These are phyloP conservation scores for Scortum barcoo DNA, from an alignment of 2,113 vertebrate species.

Conservation along the genomic window DNA sequence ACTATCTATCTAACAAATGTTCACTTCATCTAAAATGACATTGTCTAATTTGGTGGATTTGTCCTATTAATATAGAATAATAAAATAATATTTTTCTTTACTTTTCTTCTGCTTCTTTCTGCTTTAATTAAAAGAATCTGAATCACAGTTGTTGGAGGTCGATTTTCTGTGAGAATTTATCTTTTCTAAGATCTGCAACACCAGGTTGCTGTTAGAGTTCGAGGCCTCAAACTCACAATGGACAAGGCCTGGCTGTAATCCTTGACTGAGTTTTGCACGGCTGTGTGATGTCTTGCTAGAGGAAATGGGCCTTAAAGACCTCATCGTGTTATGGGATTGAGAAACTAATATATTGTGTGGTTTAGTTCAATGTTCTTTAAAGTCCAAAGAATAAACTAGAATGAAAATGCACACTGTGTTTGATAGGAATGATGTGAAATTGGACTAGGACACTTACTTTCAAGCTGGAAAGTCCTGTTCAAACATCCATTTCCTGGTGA, in stretches of 20 bases:
- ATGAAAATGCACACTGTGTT: background rate
- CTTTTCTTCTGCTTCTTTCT: too few relatives aligned
- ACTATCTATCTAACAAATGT: too few relatives aligned
- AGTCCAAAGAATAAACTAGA: slow-evolving; percentile 8
- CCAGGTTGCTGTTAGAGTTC: background rate
- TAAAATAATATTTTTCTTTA: too few relatives aligned
- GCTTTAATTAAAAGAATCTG: background rate
- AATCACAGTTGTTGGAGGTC: background rate
- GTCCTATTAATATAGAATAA: too few relatives aligned
- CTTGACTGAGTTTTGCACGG: background rate
- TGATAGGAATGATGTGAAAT: slow-evolving; percentile 10
- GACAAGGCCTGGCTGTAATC: background rate
- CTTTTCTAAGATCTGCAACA: background rate
- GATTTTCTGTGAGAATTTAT: background rate
- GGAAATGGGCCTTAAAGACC: slow-evolving; percentile 26
- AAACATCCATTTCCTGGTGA: slow-evolving; percentile 28
- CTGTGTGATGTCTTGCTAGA: background rate
- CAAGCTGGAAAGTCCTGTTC: background rate
- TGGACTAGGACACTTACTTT: slow-evolving; percentile 15
- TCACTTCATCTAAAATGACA: too few relatives aligned
- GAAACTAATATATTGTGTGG: background rate
- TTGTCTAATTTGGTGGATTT: too few relatives aligned
- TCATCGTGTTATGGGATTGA: background rate
- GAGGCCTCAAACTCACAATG: background rate
- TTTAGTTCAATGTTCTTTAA: background rate